A percentile compares a stretch with the other conserved stretches of the same genome.
phyloP scores from a whole-genome alignment of 2,797 vertebrate genomes.

The Macropodus opercularis region DNA sequence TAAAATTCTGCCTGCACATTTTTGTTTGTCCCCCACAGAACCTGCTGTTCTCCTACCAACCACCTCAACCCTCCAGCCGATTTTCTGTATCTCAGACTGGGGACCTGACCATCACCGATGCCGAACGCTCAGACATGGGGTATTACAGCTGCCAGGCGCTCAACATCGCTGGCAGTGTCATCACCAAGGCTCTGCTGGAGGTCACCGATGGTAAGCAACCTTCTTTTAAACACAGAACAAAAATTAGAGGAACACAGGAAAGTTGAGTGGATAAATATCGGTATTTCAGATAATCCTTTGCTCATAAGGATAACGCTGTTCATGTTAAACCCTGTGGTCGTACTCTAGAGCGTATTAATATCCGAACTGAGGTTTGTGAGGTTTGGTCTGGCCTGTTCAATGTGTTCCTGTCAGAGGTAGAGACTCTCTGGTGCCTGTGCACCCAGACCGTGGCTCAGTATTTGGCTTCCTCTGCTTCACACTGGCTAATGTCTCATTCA shows the following conservation, averaged over 20 bases:
- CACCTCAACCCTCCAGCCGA: slow-evolving; percentile 93
- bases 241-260: slow-evolving; percentile 32
- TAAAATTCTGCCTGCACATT: slow-evolving; percentile 17
- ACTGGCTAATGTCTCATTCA: slow-evolving; percentile 64
- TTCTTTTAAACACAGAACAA: slow-evolving; percentile 9
- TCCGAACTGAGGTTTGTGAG: slow-evolving; percentile 70
- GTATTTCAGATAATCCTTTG: slow-evolving; percentile 63
- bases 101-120: slow-evolving; percentile 94
- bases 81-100: slow-evolving; percentile 97
- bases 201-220: slow-evolving; percentile 92
- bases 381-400: slow-evolving; percentile 73
- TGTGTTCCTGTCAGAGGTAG: slow-evolving; percentile 75
- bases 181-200: slow-evolving; percentile 97
- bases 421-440: slow-evolving; percentile 80
- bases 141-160: slow-evolving; percentile 99
- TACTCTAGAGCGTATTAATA: slow-evolving; percentile 69
- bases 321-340: slow-evolving; percentile 61
- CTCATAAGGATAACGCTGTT: slow-evolving; percentile 56
- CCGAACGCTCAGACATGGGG: slow-evolving; percentile 92
- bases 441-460: slow-evolving; percentile 71
- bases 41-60: slow-evolving; percentile 96
- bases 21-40: slow-evolving; percentile 80
- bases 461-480: slow-evolving; percentile 62
- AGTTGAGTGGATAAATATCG: slow-evolving; percentile 52
- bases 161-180: slow-evolving; percentile 98